A percentile compares a stretch with the other conserved stretches of the same genome.
phyloP scores from a whole-genome alignment of 2,888 invertebrate species.

The Salticus scenicus region DNA sequence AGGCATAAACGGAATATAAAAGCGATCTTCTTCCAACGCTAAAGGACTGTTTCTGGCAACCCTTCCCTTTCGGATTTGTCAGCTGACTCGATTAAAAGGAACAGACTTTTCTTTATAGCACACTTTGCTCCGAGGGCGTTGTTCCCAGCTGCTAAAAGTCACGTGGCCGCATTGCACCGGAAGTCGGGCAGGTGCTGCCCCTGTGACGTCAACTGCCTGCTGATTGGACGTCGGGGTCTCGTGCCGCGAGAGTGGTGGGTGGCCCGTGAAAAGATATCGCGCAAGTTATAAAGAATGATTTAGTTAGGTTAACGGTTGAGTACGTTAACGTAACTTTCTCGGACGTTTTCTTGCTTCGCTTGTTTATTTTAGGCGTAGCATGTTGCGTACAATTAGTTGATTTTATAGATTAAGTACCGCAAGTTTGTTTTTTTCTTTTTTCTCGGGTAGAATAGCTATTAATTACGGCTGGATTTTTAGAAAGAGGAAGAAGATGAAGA shows the following conservation, averaged over 20 bases:
- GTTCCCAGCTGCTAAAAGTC: slow-evolving; percentile 55
- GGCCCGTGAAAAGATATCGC: not conserved
- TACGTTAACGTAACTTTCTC: not conserved
- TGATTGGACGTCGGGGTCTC: slow-evolving; percentile 5
- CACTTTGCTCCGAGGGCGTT: slow-evolving; percentile 48
- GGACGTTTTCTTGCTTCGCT: too few species aligned
- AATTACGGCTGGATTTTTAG: too few species aligned
- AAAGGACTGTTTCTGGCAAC: not conserved
- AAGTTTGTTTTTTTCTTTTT: too few species aligned
- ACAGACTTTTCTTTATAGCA: slow-evolving; percentile 12
- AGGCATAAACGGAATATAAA: too few species aligned
- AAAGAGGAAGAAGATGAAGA: too few species aligned
- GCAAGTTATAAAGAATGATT: not conserved
- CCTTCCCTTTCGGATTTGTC: slow-evolving; percentile 24
- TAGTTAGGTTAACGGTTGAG: not conserved
- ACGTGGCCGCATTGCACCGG: slow-evolving; percentile 46
- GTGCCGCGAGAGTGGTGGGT: not conserved
- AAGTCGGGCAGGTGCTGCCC: slow-evolving; percentile 60
- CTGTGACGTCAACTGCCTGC: not conserved
- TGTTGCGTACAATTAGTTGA: too few species aligned
- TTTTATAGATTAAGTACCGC: too few species aligned
- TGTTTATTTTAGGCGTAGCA: too few species aligned
- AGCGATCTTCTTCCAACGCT: too few species aligned
- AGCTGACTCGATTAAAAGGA: slow-evolving; percentile 52
- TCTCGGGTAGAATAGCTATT: too few species aligned